A percentile compares a stretch with the other conserved stretches of the same genome.
phyloP scores from a whole-genome alignment of 1,140 invertebrate genomes.

The Diploscapter pachys region DNA sequence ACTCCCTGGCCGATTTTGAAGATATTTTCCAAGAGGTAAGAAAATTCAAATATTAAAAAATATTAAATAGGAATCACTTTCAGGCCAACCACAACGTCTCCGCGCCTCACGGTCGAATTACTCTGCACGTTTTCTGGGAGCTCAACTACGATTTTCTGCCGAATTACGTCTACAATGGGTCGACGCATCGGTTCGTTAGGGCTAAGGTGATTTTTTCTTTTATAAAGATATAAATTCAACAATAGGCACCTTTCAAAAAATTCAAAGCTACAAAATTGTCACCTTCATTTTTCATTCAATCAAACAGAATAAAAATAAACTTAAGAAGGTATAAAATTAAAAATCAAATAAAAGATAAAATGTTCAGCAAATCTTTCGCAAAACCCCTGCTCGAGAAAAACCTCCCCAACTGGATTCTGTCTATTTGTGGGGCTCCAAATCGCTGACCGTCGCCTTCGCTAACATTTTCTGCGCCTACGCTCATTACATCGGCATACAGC shows the following conservation, averaged over 20 bases:
- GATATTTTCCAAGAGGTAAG: constrained; percentile 33
- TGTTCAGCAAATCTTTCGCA: constrained; percentile 66
- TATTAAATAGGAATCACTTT: neutral
- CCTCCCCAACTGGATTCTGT: constrained; percentile 85
- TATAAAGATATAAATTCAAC: neutral
- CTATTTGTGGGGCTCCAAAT: constrained; percentile 92
- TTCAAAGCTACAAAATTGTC: no score
- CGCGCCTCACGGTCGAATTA: constrained; percentile 91
- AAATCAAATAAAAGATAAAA: neutral
- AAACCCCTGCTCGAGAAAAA: constrained; percentile 81
- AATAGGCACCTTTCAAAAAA: no score
- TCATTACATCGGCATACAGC: constrained; percentile 49
- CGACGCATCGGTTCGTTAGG: constrained; percentile 78
- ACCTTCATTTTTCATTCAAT: no score
- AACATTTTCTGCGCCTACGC: constrained; percentile 68
- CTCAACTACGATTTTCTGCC: constrained; percentile 95
- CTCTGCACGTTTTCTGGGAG: constrained; percentile 96
- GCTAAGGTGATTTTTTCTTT: constrained; percentile 21
- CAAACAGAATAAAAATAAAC: no score
- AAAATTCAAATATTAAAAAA: no score
- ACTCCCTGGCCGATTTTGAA: constrained; percentile 81
- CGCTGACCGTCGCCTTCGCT: constrained; percentile 83
- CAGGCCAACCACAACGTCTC: constrained; percentile 97
- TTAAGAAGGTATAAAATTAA: no score
- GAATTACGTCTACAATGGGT: constrained; percentile 97